phyloP scores from a whole-genome alignment of 1,140 invertebrate species.

The Drusus annulatus region DNA sequence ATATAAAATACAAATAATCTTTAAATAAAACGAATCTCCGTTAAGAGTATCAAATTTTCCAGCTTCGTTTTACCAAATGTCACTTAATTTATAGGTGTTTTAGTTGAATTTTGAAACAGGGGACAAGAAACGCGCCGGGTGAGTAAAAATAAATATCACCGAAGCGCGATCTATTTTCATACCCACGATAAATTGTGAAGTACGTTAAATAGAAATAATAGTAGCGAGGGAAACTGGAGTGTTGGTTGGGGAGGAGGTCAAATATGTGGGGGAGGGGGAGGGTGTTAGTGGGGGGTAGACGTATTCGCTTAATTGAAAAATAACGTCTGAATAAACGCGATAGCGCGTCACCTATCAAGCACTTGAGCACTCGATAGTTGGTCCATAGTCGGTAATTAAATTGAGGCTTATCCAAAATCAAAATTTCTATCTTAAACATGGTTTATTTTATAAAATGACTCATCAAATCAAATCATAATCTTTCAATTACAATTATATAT shows the following conservation, averaged over 20 bases:
- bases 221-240: slow-evolving; percentile 23
- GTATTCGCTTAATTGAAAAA: slow-evolving; percentile 51
- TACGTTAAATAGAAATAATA: not conserved
- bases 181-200: slow-evolving; percentile 33
- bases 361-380: slow-evolving; percentile 23
- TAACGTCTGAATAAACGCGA: slow-evolving; percentile 47
- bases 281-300: not conserved
- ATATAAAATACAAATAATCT: no score
- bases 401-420: not conserved
- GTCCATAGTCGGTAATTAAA: slow-evolving; percentile 16
- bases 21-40: no score
- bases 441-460: no score
- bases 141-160: not conserved
- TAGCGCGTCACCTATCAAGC: slow-evolving; percentile 45
- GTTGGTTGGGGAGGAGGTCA: slow-evolving; percentile 2
- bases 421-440: not conserved
- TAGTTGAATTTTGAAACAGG: no score
- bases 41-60: no score
- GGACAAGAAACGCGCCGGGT: not conserved
- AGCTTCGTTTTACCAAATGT: no score
- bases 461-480: no score
- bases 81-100: no score
- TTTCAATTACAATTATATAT: no score
- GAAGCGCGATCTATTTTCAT: slow-evolving; percentile 36
- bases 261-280: not conserved